Evolutionary conservation across 2,888 invertebrate genomes (phyloP).

Genomic region (Lamproptera curius): DNA sequence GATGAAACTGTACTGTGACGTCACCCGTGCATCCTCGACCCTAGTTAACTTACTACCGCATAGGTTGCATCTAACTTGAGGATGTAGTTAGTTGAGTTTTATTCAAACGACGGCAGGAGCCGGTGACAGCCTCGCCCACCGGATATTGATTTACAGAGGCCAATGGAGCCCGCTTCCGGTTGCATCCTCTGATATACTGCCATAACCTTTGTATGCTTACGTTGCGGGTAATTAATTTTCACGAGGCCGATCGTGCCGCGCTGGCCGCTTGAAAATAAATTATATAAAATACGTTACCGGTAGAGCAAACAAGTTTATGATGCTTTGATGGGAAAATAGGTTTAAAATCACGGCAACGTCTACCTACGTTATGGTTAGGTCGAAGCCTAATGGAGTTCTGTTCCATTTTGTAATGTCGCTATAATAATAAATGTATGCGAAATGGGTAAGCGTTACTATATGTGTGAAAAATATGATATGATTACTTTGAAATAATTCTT

Average conservation of each 20-base stretch:
- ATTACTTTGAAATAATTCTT: too few species aligned
- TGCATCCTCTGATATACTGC: constrained; percentile 39
- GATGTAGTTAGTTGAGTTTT: constrained; percentile 39
- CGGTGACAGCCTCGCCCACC: constrained; percentile 51
- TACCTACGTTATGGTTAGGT: too few species aligned
- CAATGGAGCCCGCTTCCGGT: constrained; percentile 55
- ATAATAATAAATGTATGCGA: too few species aligned
- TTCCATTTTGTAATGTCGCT: too few species aligned
- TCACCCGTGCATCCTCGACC: not conserved
- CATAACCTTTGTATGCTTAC: constrained; percentile 51
- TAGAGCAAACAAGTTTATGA: too few species aligned
- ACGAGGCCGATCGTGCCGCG: constrained; percentile 30
- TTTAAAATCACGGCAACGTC: too few species aligned
- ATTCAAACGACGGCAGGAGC: constrained; percentile 34
- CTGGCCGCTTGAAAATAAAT: constrained; percentile 22
- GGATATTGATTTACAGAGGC: constrained; percentile 72
- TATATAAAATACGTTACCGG: constrained; percentile 9
- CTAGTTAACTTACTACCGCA: constrained; percentile 4
- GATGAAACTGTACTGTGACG: not conserved
- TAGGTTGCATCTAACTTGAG: constrained; percentile 18
- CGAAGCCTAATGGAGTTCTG: too few species aligned
- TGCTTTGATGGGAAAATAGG: too few species aligned
- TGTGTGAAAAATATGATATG: too few species aligned
- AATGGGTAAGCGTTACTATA: too few species aligned
- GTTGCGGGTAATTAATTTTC: constrained; percentile 56